Percentiles rank a stretch among this genome's conserved stretches.
Evolutionary conservation across 1,140 invertebrate species (phyloP).

Genomic region (Lasaia peninsularis): DNA sequence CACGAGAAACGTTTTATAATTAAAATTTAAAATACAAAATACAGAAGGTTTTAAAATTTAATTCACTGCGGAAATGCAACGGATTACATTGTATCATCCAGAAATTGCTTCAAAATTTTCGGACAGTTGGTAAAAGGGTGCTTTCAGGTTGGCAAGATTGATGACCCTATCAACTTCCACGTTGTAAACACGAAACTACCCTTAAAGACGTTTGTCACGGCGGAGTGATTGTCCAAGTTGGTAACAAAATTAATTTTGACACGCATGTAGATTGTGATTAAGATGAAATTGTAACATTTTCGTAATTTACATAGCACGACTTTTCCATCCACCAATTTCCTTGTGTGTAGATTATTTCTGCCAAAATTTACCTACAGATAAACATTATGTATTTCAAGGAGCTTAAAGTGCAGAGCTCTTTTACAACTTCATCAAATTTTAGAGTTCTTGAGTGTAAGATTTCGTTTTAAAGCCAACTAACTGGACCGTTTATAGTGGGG

Average conservation of each 20-base stretch:
- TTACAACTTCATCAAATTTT: too few species aligned
- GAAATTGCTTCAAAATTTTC: constrained; percentile 5
- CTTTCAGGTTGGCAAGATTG: neutral
- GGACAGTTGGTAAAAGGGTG: neutral
- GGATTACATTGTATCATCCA: neutral
- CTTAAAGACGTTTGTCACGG: neutral
- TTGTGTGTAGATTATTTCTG: too few species aligned
- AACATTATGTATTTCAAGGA: too few species aligned
- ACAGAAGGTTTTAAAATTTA: neutral
- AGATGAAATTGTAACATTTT: too few species aligned
- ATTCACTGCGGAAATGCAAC: neutral
- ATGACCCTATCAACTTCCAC: neutral
- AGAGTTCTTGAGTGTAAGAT: too few species aligned
- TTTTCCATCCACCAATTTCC: neutral
- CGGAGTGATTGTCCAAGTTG: neutral
- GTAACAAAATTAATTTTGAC: neutral
- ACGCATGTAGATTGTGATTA: neutral
- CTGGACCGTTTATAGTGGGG: too few species aligned
- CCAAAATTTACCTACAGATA: too few species aligned
- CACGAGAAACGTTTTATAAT: neutral
- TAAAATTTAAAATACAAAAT: neutral
- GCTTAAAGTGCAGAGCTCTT: too few species aligned
- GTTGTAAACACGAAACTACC: constrained; percentile 1
- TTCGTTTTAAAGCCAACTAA: too few species aligned
- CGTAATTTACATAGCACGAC: too few species aligned